Evolutionary conservation across 2,797 vertebrate genomes (phyloP).

Genomic region (Sandelia bainsii): DNA sequence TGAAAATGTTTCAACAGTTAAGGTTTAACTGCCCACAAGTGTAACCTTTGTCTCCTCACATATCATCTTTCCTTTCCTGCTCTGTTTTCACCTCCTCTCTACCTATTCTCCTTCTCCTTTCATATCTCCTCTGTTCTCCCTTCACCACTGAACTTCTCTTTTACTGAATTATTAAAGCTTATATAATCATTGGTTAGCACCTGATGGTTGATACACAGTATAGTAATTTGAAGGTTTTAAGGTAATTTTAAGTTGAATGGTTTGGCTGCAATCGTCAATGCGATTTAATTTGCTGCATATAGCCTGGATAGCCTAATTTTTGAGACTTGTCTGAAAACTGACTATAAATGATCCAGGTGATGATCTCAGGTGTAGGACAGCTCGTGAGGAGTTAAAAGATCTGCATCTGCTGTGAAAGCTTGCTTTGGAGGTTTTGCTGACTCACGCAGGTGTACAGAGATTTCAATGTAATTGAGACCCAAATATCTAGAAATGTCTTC

Average conservation of each 20-base stretch:
- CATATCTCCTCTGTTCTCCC: not conserved
- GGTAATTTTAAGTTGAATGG: not conserved
- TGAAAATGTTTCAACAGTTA: slow-evolving; percentile 46
- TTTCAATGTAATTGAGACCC: not conserved
- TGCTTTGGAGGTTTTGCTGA: slow-evolving; percentile 35
- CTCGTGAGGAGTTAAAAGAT: not conserved
- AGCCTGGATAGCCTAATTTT: not conserved
- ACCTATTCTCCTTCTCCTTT: not conserved
- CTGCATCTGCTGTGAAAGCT: slow-evolving; percentile 14
- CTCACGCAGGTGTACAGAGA: slow-evolving; percentile 13
- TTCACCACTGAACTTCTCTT: not conserved
- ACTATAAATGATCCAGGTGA: slow-evolving; percentile 8
- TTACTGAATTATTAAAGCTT: not conserved
- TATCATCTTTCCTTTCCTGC: slow-evolving; percentile 20
- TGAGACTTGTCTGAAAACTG: not conserved
- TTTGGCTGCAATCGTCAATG: not conserved
- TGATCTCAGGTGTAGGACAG: not conserved
- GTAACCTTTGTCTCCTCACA: slow-evolving; percentile 13
- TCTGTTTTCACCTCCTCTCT: not conserved
- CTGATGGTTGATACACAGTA: slow-evolving; percentile 13
- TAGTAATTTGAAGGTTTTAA: not conserved
- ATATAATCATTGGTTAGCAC: not conserved
- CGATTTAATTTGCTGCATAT: not conserved
- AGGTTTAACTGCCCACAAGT: slow-evolving; percentile 40
- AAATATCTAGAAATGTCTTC: slow-evolving; percentile 3